These are phyloP conservation scores for Epirrita christyi DNA, from an alignment of 2,888 invertebrate species.

Conservation along the genomic window DNA sequence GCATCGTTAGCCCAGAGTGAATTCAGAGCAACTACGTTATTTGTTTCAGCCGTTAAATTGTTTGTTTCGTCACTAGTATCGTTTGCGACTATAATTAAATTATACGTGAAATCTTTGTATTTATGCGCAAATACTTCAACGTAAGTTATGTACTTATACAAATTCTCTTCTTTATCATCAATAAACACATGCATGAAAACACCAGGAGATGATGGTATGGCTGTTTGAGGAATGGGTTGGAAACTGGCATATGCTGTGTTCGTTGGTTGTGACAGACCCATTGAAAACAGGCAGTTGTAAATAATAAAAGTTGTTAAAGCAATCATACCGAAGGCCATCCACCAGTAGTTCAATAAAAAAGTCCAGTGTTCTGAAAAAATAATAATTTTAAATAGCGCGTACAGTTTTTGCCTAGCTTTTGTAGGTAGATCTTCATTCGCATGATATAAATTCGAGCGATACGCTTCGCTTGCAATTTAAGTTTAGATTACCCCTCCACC, in stretches of 20 bases:
- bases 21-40: constrained; percentile 67
- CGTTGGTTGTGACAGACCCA: constrained; percentile 54
- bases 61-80: constrained; percentile 51
- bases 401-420: no score
- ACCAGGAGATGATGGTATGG: constrained; percentile 35
- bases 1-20: constrained; percentile 54
- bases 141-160: constrained; percentile 61
- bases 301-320: constrained; percentile 64
- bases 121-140: constrained; percentile 59
- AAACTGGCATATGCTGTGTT: constrained; percentile 36
- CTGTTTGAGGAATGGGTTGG: constrained; percentile 4
- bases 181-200: constrained; percentile 69
- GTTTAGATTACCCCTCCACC: no score
- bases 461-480: no score
- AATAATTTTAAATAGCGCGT: not conserved
- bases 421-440: no score
- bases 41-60: constrained; percentile 54
- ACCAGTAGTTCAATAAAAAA: constrained; percentile 67
- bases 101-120: constrained; percentile 59
- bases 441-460: no score
- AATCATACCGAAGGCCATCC: constrained; percentile 72
- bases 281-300: constrained; percentile 64
- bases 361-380: constrained; percentile 70
- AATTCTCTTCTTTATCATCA: constrained; percentile 51
- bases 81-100: constrained; percentile 63